Conservation (phyloP, 2,888 invertebrate species). For the Mimumesa dahlbomi region DNA sequence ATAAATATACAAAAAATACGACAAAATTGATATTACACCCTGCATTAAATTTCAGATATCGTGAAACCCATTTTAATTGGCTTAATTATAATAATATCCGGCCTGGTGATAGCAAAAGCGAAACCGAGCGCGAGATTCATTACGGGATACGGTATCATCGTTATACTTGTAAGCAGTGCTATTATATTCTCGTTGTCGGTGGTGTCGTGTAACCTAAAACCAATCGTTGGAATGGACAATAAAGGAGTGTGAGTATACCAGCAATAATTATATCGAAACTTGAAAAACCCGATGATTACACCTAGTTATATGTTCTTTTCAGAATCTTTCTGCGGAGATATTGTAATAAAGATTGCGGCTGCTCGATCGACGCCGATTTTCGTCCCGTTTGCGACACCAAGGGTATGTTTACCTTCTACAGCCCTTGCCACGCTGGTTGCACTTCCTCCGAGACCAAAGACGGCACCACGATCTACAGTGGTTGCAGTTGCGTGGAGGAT, state of each 20-base stretch:
- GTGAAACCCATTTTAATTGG: constrained; percentile 83
- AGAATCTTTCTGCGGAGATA: constrained; percentile 78
- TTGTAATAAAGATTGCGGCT: constrained; percentile 83
- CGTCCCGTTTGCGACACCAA: constrained; percentile 85
- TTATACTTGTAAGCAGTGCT: constrained; percentile 79
- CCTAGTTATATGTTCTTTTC: too few relatives aligned
- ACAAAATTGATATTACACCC: not conserved
- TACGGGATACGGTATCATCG: constrained; percentile 81
- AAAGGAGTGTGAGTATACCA: constrained; percentile 73
- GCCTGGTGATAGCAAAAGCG: constrained; percentile 82
- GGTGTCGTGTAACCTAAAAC: constrained; percentile 80
- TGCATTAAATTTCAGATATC: constrained; percentile 74
- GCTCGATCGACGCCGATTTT: constrained; percentile 81
- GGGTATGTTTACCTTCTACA: constrained; percentile 84
- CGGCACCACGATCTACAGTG: constrained; percentile 80
- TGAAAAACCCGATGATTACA: too few relatives aligned
- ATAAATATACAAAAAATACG: too few relatives aligned
- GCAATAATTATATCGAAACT: not conserved
- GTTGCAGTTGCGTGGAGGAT: constrained; percentile 81
- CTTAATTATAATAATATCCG: constrained; percentile 81
- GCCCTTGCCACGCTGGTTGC: constrained; percentile 89
- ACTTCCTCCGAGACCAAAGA: constrained; percentile 78
- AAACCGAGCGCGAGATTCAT: constrained; percentile 81
- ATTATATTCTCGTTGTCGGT: constrained; percentile 81
- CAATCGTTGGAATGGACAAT: constrained; percentile 80